Evolutionary conservation across 2,113 vertebrate species (phyloP), one percentile per base, ranked within the genome.

Genomic region (Diphyllodes magnificus): DNA sequence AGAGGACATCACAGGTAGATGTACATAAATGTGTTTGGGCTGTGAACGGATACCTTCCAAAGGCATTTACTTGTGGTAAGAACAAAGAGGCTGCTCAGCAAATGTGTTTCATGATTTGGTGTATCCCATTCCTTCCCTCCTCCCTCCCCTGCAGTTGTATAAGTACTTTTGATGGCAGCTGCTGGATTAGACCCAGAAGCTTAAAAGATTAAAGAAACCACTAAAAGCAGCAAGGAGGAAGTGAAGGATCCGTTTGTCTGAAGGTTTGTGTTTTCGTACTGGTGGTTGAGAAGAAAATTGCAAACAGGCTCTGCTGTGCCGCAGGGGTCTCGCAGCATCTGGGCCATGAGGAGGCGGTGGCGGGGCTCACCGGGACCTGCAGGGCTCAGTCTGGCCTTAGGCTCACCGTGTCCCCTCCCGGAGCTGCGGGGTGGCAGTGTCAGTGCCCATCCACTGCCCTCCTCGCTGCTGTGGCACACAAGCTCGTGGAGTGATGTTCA

Each of bases 171-270:
- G 94, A 97, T 97, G 97, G 96, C 93, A 97, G 96, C 97, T 97
- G 97, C 95, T 96, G 95, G 97, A 96, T 97, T 97, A 98, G 97
- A 96, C 97, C 98, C 90, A 97, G 91, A 94, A 98, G 98, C 98
- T 98, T 98, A 97, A 98, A 98, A 98, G 98, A 99, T 98, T 98
- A 98, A 98, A 98, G 95, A 93, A 97, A 97, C 96, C 96, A 98
- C 98, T 98, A 97, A 98, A 97, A 97, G 97, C 96, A 95, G 97
- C 95, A 81, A 96, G 96, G 91, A 97, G 96, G 97, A 98, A 98
- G 97, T 88, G 82, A 96, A 97, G 97, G 97, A 93, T 96, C 92
- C 40, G 73, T 97, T 97, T 97, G 97, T 96, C 91, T 97, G 94
- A 96, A 97, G 97, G 95, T 94, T 96, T 97, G 95, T 80, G 73